phyloP scores from a whole-genome alignment of 2,113 vertebrate genomes.

The Crocuta crocuta region DNA sequence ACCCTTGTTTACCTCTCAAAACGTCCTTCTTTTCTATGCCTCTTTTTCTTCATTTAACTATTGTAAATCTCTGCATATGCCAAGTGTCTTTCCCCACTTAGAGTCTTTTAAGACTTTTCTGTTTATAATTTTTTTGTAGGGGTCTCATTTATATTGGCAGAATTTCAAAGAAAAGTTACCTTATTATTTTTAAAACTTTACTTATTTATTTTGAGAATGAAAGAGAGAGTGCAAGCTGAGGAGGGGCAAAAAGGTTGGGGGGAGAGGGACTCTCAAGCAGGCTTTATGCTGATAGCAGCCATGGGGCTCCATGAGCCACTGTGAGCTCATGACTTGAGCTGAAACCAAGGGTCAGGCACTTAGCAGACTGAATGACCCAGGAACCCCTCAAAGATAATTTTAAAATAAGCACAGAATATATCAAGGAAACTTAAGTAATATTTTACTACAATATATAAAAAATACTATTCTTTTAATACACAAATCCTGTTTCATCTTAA shows the following conservation, averaged over 20 bases:
- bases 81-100: not conserved
- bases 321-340: too few species aligned
- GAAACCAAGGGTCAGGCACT: too few species aligned
- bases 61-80: not conserved
- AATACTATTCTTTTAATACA: not conserved
- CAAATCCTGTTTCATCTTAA: slow-evolving; percentile 2
- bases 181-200: too few species aligned
- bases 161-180: not conserved
- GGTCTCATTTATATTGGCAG: not conserved
- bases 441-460: not conserved
- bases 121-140: not conserved
- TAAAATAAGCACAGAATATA: not conserved
- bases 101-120: not conserved
- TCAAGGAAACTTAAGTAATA: not conserved
- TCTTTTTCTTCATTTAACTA: not conserved
- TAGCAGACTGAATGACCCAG: too few species aligned
- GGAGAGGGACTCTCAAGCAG: too few species aligned
- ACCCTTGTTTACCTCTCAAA: not conserved
- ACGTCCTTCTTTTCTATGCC: not conserved
- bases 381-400: too few species aligned
- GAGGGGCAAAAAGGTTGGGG: too few species aligned
- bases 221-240: too few species aligned
- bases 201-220: too few species aligned
- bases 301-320: too few species aligned
- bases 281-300: too few species aligned